Conservation (phyloP, 2,113 vertebrate genomes). For the Pelvicachromis taeniatus region DNA sequence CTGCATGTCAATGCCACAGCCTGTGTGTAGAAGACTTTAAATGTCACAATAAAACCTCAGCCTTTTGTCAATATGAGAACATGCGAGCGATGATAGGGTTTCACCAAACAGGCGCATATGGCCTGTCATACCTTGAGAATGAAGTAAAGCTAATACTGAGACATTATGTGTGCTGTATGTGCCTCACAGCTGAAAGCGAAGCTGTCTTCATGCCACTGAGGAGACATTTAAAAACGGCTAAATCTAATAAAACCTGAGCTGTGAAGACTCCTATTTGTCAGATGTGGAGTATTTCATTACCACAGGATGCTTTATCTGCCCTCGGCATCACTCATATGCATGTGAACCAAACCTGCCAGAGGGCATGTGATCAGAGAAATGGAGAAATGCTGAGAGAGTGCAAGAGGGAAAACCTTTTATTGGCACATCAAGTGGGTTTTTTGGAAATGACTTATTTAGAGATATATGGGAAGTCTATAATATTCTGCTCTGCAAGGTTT, state of each 20-base stretch:
- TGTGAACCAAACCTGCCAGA: constrained; percentile 18
- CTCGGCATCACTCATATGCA: constrained; percentile 15
- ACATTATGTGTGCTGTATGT: neutral
- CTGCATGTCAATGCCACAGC: neutral
- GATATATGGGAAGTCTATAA: neutral
- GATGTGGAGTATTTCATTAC: constrained; percentile 49
- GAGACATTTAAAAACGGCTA: constrained; percentile 31
- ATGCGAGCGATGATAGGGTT: neutral
- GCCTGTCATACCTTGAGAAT: neutral
- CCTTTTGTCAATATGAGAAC: constrained; percentile 1
- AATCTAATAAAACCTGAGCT: constrained; percentile 38
- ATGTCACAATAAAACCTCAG: constrained; percentile 20
- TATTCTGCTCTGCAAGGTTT: neutral
- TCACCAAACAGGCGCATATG: neutral
- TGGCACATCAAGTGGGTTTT: constrained; percentile 6
- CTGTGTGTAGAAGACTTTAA: constrained; percentile 3
- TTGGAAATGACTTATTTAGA: neutral
- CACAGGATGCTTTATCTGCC: constrained; percentile 16
- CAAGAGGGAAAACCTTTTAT: neutral
- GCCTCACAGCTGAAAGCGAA: neutral
- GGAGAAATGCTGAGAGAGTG: neutral
- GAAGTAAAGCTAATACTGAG: neutral
- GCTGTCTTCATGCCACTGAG: constrained; percentile 9
- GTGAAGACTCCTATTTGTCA: constrained; percentile 34
- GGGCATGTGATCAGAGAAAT: constrained; percentile 13